phyloP scores from a whole-genome alignment of 2,797 vertebrate species.

The Apogon hyalosoma region DNA sequence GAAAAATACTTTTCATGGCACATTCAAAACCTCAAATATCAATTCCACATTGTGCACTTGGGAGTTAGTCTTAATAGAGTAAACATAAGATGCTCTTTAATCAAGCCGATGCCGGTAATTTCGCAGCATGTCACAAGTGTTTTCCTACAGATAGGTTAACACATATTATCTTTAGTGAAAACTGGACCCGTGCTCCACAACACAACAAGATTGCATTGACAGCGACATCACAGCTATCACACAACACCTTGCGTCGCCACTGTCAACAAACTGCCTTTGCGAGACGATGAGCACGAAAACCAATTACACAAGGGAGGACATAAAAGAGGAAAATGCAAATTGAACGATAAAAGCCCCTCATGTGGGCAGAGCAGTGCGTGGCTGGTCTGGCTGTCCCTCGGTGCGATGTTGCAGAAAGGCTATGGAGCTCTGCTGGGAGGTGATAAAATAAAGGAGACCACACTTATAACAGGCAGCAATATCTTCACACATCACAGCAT shows the following conservation, averaged over 20 bases:
- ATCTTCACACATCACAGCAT: conserved; percentile 79
- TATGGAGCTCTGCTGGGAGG: conserved; percentile 65
- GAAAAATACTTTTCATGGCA: conserved; percentile 33
- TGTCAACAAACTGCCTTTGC: conserved; percentile 58
- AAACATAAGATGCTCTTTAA: conserved; percentile 26
- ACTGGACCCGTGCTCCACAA: conserved; percentile 21
- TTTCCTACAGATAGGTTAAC: conserved; percentile 48
- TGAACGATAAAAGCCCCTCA: conserved; percentile 70
- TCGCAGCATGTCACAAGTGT: conserved; percentile 44
- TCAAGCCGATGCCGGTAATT: conserved; percentile 21
- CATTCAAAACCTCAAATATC: conserved; percentile 42
- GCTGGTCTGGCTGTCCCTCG: conserved; percentile 58
- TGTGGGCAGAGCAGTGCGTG: conserved; percentile 53
- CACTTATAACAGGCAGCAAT: conserved; percentile 74
- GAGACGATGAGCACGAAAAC: conserved; percentile 65
- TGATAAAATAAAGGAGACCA: conserved; percentile 79
- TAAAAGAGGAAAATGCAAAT: conserved; percentile 78
- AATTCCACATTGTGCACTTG: conserved; percentile 9
- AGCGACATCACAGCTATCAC: conserved; percentile 57
- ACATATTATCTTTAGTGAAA: conserved; percentile 42
- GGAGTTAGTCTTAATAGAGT: conserved; percentile 21
- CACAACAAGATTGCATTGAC: conserved; percentile 56
- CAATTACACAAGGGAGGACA: conserved; percentile 69
- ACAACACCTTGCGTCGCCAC: conserved; percentile 58
- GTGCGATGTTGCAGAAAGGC: conserved; percentile 56